Evolutionary conservation across 2,888 invertebrate genomes (phyloP), one percentile per base, ranked within the genome.

Genomic region (Chrysomela aeneicollis): DNA sequence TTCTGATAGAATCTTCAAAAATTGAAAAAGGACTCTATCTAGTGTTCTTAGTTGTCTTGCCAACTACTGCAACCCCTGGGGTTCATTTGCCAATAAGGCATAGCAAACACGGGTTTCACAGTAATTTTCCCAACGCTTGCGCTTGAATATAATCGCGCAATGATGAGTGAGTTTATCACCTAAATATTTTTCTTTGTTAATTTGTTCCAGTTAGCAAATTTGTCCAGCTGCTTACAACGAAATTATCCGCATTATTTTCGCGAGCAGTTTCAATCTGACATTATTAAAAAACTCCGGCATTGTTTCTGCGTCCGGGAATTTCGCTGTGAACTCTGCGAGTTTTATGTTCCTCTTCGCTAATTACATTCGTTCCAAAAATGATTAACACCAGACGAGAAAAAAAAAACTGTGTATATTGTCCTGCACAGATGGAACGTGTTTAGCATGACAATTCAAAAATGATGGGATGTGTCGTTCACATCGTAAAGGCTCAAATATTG

Each of bases 221-320:
- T 42, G 42, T 15, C n/a, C 42, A 15, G 15, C 42, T 15, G 42
- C 42, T 42, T 15, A 42, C n/a, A 12, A 12, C 35, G 59, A n/a
- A 65, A 65, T 58, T 62, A 59, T 62, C 59, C 62, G 59, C 66
- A 66, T 66, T 66, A 66, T 62, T 55, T 59, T 37, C 54, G 54
- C 35, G 59, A 63, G 54, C 59, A 62, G 66, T 61, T 66, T 66
- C 58, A 66, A 66, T 66, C 59, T 50, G 62, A 55, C 59, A 50
- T 66, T 66, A 66, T 66, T 66, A 66, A 62, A 66, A 66, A 66
- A 66, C 59, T 62, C 62, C 54, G 61, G 62, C 47, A 59, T 66
- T 66, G 62, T 62, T 59, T 66, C 51, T 66, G 42, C 42, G 12
- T 42, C 42, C 42, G 10, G 15, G 15, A 42, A 42, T 42, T 42